Conservation (phyloP, 64 coral and sea anemone species). For the Platygyra sinensis region DNA sequence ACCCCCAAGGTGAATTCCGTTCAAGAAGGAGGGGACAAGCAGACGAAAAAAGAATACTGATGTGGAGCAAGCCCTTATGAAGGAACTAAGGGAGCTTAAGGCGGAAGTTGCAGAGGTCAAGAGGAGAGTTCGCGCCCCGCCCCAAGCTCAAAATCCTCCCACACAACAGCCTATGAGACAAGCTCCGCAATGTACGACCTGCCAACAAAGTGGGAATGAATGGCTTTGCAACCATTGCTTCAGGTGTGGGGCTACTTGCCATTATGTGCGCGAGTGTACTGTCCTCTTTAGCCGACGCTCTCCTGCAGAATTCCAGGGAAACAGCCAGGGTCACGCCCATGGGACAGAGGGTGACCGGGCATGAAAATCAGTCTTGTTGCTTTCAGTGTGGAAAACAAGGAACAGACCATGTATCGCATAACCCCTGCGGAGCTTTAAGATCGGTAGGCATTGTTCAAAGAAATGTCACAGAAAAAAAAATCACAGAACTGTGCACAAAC, state of each 20-base stretch:
- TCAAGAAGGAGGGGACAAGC: too few relatives aligned
- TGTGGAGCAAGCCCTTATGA: slow-evolving; percentile 5
- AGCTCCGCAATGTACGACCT: background rate
- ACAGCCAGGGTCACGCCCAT: slow-evolving; percentile 17
- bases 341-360: slow-evolving; percentile 15
- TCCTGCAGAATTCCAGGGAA: background rate
- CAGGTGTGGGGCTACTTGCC: background rate
- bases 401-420: slow-evolving; percentile 16
- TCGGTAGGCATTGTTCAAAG: slow-evolving; percentile 1
- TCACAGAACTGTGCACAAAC: background rate
- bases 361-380: slow-evolving; percentile 14
- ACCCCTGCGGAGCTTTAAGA: slow-evolving; percentile 1
- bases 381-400: too few relatives aligned
- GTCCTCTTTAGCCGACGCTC: background rate
- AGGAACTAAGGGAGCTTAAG: too few relatives aligned
- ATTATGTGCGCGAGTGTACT: slow-evolving; percentile 4
- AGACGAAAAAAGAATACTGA: too few relatives aligned
- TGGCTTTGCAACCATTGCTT: slow-evolving; percentile 20
- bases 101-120: too few relatives aligned
- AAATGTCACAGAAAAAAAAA: slow-evolving; percentile 11
- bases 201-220: background rate
- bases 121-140: too few relatives aligned
- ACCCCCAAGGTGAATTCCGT: too few relatives aligned
- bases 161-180: background rate
- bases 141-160: too few relatives aligned